Evolutionary conservation across 2,797 vertebrate species (phyloP), one percentile per base, ranked within the genome.

Genomic region (Sternotherus odoratus): DNA sequence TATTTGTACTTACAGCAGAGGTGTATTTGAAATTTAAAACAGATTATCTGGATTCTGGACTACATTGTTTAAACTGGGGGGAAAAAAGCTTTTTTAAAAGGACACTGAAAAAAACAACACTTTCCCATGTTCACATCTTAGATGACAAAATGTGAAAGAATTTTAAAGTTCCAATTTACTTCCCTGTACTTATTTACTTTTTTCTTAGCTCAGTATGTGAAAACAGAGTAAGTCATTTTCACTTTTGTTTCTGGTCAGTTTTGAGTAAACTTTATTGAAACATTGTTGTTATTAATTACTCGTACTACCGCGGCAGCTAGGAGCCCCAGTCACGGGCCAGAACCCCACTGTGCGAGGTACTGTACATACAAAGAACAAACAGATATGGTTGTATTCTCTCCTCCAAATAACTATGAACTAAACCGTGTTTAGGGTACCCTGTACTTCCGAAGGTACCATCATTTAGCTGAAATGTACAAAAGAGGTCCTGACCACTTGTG

Each of bases 1-100:
- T 2, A 90, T 89, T 79, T 80, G 36, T 80, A 90, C 23, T 57
- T 48, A 88, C 88, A 94, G 88, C 74, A 0, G 0, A 72, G 75
- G 79, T 10, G 19, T 17, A 92, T 95, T 54, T 95, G 84, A 96
- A 95, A 93, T 94, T 75, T 90, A 91, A 95, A 96, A 95, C 86
- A 60, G 85, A 79, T 88, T 89, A 83, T 91, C 91, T 69, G 84
- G 85, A 69, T 89, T 80, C 60, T 5, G 1, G 82, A 82, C 16
- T 77, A 30, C 63, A 80, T 77, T 91, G 93, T 94, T 92, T 94
- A 91, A 56, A 85, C 69, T 1, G 0, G 1, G 16, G 50, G 17
- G 16, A 6, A 3, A 24, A 17, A 77, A 86, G 13, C 33, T n/a
- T n/a, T n/a, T 63, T 63, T 57, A 80, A 3, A 23, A 48, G 30